Percentiles rank a stretch among this genome's conserved stretches.
phyloP scores from a whole-genome alignment of 2,888 invertebrate species.

The Dynastes hyllus region DNA sequence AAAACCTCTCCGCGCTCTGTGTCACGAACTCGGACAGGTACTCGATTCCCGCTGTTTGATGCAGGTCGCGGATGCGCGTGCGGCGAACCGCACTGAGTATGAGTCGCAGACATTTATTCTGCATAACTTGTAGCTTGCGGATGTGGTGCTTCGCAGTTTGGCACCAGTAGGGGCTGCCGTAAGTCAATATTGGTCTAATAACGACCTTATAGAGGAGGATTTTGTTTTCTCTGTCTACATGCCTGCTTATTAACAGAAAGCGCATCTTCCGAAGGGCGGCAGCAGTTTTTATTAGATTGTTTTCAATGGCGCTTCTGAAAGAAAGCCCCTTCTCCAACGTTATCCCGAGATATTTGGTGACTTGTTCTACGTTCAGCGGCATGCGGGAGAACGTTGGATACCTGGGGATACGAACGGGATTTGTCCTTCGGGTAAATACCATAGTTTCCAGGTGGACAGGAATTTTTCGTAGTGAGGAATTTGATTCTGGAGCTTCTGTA shows the following conservation, averaged over 20 bases:
- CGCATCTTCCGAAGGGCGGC: not conserved
- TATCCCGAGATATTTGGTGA: not conserved
- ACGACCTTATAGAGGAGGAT: not conserved
- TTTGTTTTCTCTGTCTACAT: not conserved
- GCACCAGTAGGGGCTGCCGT: not conserved
- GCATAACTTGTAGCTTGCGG: not conserved
- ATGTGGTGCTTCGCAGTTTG: not conserved
- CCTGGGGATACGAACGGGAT: not conserved
- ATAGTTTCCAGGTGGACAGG: not conserved
- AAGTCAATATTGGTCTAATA: not conserved
- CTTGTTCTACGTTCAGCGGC: not conserved
- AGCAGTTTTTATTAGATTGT: not conserved
- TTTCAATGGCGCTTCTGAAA: not conserved
- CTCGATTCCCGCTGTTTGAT: not conserved
- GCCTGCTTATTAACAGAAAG: not conserved
- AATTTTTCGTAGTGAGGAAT: not conserved
- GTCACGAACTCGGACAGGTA: too few relatives aligned
- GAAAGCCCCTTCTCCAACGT: not conserved
- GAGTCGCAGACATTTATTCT: constrained; percentile 5
- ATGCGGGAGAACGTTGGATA: not conserved
- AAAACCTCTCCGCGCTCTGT: too few relatives aligned
- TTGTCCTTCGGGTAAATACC: not conserved
- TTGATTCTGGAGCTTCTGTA: not conserved
- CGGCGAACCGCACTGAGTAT: not conserved
- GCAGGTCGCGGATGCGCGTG: not conserved